Percentiles rank a stretch among this genome's conserved stretches.
Evolutionary conservation across 2,888 invertebrate genomes (phyloP).

Genomic region (Dolichomitus sp.): DNA sequence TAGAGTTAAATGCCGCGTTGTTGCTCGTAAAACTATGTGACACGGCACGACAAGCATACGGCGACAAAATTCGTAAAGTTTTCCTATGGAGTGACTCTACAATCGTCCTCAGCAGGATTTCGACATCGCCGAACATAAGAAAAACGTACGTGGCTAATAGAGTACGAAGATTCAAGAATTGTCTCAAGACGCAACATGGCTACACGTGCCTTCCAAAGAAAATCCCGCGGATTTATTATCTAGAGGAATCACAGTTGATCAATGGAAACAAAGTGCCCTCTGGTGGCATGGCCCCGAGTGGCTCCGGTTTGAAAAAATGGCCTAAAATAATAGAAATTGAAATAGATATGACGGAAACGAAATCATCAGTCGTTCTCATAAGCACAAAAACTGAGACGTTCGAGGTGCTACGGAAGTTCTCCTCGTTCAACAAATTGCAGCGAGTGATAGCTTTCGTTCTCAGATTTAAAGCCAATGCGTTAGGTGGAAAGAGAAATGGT

Average conservation of each 20-base stretch:
- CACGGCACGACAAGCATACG: constrained; percentile 12
- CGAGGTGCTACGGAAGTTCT: constrained; percentile 32
- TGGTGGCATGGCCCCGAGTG: constrained; percentile 52
- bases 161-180: constrained; percentile 62
- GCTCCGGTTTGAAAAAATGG: constrained; percentile 35
- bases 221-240: constrained; percentile 41
- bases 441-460: constrained; percentile 42
- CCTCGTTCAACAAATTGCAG: constrained; percentile 46
- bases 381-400: neutral
- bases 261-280: constrained; percentile 7
- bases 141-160: constrained; percentile 39
- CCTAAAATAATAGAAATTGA: constrained; percentile 12
- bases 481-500: neutral
- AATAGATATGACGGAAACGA: constrained; percentile 14
- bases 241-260: constrained; percentile 7
- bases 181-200: neutral
- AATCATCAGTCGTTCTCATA: constrained; percentile 22
- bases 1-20: constrained; percentile 17
- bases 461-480: constrained; percentile 24
- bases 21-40: constrained; percentile 19
- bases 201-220: constrained; percentile 28
- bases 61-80: neutral
- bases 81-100: constrained; percentile 15
- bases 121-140: constrained; percentile 42
- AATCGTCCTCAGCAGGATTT: constrained; percentile 25